A percentile compares a stretch with the other conserved stretches of the same genome.
Conservation (phyloP, 2,797 vertebrate species). For the Pelodytes ibericus region DNA sequence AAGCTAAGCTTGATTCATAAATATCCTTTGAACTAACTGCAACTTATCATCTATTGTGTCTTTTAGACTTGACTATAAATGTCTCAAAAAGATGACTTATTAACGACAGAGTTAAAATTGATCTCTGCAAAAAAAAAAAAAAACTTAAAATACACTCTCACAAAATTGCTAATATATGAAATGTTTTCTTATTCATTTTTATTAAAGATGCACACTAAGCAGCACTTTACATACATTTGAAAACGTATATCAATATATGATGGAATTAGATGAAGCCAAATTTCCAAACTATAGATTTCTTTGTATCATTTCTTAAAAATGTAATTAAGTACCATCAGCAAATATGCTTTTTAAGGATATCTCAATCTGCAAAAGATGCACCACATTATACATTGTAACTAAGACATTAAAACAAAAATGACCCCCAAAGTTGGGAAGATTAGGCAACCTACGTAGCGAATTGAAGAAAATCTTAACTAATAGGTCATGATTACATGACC, state of each 20-base stretch:
- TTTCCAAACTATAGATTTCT: background rate
- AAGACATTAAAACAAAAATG: too few species aligned
- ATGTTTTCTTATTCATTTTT: constrained; percentile 20
- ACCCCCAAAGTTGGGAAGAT: too few species aligned
- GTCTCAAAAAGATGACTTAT: constrained; percentile 57
- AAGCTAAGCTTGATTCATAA: constrained; percentile 56
- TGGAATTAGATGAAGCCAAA: background rate
- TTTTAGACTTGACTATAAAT: constrained; percentile 57
- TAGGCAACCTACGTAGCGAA: too few species aligned
- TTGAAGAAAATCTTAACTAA: too few species aligned
- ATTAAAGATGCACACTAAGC: constrained; percentile 32
- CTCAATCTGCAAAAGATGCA: too few species aligned
- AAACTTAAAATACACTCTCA: constrained; percentile 44
- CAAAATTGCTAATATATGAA: constrained; percentile 47
- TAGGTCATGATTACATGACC: too few species aligned
- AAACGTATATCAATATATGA: background rate
- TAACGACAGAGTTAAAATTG: constrained; percentile 46
- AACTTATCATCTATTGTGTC: constrained; percentile 56
- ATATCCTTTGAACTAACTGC: constrained; percentile 56
- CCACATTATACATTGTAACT: too few species aligned
- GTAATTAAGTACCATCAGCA: background rate
- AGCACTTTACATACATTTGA: constrained; percentile 3
- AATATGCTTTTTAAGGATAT: background rate
- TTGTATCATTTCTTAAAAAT: background rate
- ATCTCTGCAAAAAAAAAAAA: constrained; percentile 34